These are phyloP conservation scores for Rana temporaria DNA, from an alignment of 2,113 vertebrate species.

Conservation along the genomic window DNA sequence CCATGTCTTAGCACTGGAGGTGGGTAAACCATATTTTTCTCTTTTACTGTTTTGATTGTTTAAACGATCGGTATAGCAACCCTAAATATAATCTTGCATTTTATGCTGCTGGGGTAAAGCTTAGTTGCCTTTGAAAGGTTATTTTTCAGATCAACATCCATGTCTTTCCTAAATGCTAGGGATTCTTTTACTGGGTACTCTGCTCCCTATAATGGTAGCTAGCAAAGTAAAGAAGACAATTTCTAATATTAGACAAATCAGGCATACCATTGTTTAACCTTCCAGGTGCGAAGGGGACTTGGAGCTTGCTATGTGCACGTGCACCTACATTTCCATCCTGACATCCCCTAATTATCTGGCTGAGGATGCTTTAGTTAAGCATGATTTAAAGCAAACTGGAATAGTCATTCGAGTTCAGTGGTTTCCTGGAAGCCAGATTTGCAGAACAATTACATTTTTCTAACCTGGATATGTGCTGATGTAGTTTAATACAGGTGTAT, in stretches of 20 bases:
- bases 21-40: too few relatives aligned
- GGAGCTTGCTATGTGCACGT: neutral
- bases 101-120: too few relatives aligned
- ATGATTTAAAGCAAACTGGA: constrained; percentile 17
- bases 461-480: constrained; percentile 29
- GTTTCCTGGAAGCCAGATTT: constrained; percentile 31
- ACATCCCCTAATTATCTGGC: constrained; percentile 27
- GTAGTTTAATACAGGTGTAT: neutral
- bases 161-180: too few relatives aligned
- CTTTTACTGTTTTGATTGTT: too few relatives aligned
- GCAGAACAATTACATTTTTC: constrained; percentile 45
- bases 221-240: neutral
- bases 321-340: constrained; percentile 11
- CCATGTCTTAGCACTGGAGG: too few relatives aligned
- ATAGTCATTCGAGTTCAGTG: neutral
- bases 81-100: too few relatives aligned
- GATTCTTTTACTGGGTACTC: too few relatives aligned
- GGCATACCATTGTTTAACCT: constrained; percentile 26
- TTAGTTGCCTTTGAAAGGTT: too few relatives aligned
- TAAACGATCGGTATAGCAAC: neutral
- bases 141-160: too few relatives aligned
- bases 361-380: constrained; percentile 24
- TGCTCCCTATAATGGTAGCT: neutral
- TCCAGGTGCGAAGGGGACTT: constrained; percentile 9
- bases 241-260: constrained; percentile 9